phyloP scores from a whole-genome alignment of 2,113 vertebrate genomes.

The Hyaena hyaena region DNA sequence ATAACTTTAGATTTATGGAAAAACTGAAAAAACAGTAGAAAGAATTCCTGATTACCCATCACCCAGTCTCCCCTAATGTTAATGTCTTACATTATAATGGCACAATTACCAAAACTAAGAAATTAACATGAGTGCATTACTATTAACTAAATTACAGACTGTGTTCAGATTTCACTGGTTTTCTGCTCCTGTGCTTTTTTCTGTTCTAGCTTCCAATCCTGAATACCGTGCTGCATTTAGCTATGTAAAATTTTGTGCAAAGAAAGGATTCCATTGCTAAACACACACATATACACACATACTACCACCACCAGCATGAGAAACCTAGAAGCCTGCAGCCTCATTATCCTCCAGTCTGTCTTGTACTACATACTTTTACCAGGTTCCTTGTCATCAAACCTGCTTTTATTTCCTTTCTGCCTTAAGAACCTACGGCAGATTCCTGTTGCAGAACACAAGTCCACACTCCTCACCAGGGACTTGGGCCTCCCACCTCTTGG shows the following conservation, averaged over 20 bases:
- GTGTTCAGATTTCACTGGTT: not conserved
- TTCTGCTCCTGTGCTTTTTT: not conserved
- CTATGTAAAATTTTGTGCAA: not conserved
- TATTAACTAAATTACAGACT: not conserved
- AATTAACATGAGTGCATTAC: not conserved
- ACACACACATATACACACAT: not conserved
- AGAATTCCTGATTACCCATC: not conserved
- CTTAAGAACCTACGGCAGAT: not conserved
- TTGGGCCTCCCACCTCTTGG: not conserved
- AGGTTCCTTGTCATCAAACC: not conserved
- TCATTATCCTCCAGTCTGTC: not conserved
- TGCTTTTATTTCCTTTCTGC: not conserved
- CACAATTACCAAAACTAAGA: constrained; percentile 20
- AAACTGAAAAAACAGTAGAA: not conserved
- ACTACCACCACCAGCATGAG: not conserved
- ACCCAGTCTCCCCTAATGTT: not conserved
- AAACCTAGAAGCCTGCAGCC: not conserved
- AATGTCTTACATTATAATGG: not conserved
- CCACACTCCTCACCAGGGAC: not conserved
- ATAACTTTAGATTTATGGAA: constrained; percentile 10
- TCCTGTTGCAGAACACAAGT: no score
- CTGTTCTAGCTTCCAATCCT: not conserved
- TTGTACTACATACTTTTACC: not conserved
- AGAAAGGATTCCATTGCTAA: not conserved
- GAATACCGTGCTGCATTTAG: not conserved